phyloP scores from a whole-genome alignment of 23 tunicate genomes.

The Oikopleura dioica region DNA sequence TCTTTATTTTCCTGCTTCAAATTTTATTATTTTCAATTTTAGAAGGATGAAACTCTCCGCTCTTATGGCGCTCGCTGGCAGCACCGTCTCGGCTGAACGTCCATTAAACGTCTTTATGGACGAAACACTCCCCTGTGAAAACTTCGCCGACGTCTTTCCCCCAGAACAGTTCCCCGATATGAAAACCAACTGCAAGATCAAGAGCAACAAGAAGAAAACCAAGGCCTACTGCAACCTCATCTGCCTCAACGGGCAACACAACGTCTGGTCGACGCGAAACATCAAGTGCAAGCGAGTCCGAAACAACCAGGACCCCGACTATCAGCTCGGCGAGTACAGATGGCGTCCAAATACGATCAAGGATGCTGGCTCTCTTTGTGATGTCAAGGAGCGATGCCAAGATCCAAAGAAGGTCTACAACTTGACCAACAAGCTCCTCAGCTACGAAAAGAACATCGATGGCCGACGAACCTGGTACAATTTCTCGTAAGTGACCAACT shows the following conservation, averaged over 20 bases:
- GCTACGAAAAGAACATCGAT: background rate
- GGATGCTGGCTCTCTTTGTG: background rate
- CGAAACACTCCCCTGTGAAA: background rate
- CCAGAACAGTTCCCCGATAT: background rate
- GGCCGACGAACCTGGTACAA: slow-evolving; percentile 3
- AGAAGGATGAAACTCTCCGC: too few species aligned
- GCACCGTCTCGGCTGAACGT: too few species aligned
- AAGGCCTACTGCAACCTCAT: background rate
- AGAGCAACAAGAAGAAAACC: background rate
- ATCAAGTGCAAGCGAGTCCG: too few species aligned
- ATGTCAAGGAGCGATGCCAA: background rate
- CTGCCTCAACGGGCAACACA: background rate
- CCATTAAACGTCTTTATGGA: too few species aligned
- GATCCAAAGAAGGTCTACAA: background rate
- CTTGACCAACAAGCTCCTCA: slow-evolving; percentile 7
- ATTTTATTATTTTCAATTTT: too few species aligned
- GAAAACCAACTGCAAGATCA: background rate
- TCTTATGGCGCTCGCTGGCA: too few species aligned
- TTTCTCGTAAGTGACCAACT: background rate
- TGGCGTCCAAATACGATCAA: slow-evolving; percentile 3
- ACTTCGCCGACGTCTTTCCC: slow-evolving; percentile 1
- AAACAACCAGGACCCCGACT: too few species aligned
- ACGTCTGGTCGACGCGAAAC: background rate
- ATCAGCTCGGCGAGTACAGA: background rate
- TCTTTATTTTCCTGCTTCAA: too few species aligned